A percentile compares a stretch with the other conserved stretches of the same genome.
phyloP scores from a whole-genome alignment of 2,888 invertebrate genomes.

The Timema podura region DNA sequence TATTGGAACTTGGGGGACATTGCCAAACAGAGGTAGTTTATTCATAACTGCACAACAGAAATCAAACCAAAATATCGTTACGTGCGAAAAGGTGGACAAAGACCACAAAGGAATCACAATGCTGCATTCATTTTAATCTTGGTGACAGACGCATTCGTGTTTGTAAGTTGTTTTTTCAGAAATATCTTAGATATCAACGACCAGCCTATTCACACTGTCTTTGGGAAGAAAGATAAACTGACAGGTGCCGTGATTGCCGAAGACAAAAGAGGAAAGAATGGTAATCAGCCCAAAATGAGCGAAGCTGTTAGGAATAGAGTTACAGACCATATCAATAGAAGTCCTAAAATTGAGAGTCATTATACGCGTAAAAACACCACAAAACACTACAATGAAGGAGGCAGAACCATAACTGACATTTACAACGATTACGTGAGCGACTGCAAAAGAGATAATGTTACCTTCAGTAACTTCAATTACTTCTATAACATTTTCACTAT shows the following conservation, averaged over 20 bases:
- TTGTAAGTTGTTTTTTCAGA: slow-evolving; percentile 1
- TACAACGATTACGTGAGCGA: too few species aligned
- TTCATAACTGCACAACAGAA: not conserved
- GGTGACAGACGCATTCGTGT: too few species aligned
- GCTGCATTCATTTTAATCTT: not conserved
- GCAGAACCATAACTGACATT: too few species aligned
- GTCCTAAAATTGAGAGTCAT: too few species aligned
- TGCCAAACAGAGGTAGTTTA: not conserved
- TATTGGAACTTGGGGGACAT: not conserved
- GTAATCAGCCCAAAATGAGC: not conserved
- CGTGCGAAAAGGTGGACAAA: not conserved
- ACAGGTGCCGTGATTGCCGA: not conserved
- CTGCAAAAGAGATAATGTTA: too few species aligned
- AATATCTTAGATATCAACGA: not conserved
- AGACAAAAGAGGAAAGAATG: not conserved
- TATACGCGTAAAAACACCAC: too few species aligned
- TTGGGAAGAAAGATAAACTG: too few species aligned
- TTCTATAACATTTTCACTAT: too few species aligned
- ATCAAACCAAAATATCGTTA: not conserved
- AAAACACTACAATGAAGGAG: too few species aligned
- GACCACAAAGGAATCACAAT: not conserved
- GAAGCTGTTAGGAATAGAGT: not conserved
- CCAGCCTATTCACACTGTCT: slow-evolving; percentile 1
- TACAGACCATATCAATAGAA: too few species aligned
- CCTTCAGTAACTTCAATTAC: too few species aligned